Evolutionary conservation across 2,113 vertebrate genomes (phyloP).

Genomic region (Galeopterus variegatus): DNA sequence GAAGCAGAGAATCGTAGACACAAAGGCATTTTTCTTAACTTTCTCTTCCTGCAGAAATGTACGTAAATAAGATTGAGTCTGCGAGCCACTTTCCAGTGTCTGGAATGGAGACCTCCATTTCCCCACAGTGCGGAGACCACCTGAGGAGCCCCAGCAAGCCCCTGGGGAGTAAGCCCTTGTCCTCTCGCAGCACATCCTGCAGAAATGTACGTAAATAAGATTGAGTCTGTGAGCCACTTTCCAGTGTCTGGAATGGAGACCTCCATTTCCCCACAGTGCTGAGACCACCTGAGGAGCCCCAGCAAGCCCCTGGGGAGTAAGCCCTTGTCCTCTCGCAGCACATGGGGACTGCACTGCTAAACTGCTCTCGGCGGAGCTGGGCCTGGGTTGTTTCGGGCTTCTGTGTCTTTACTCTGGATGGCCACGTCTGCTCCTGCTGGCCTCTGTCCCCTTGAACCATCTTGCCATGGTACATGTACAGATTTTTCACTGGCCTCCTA

Average conservation of each 20-base stretch:
- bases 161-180: background rate
- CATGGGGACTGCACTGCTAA: background rate
- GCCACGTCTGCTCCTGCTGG: background rate
- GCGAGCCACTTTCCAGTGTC: background rate
- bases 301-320: background rate
- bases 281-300: background rate
- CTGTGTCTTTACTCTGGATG: background rate
- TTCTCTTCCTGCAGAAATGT: background rate
- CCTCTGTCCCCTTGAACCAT: background rate
- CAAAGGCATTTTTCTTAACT: background rate
- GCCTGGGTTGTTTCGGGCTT: background rate
- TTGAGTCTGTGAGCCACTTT: background rate
- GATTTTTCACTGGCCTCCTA: background rate
- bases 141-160: background rate
- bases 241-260: background rate
- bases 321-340: background rate
- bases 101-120: background rate
- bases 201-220: background rate
- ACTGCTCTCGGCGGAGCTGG: background rate
- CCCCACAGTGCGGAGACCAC: background rate
- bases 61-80: background rate
- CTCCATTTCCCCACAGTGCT: background rate
- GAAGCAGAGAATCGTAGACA: background rate
- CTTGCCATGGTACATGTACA: background rate
- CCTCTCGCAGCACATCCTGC: background rate